Evolutionary conservation across 1,140 invertebrate genomes (phyloP).

Genomic region (Copidosoma floridanum): DNA sequence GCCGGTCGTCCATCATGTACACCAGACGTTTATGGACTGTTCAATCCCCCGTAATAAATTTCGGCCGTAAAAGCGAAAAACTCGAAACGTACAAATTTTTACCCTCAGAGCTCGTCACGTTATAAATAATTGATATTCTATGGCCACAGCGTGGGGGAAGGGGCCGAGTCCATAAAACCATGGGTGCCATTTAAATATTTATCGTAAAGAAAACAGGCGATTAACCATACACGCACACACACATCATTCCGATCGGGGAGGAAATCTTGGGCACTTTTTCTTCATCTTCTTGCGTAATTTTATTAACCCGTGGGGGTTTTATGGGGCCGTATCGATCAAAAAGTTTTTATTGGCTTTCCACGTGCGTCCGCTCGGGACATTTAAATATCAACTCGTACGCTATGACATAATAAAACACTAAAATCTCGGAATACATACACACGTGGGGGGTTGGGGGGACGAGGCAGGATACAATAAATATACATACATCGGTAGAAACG

Average conservation of each 20-base stretch:
- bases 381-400: no score
- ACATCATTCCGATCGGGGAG: no score
- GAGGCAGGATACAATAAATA: no score
- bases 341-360: neutral
- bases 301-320: slow-evolving; percentile 1
- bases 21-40: slow-evolving; percentile 24
- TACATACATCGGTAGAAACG: no score
- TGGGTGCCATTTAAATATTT: slow-evolving; percentile 24
- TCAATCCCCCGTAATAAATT: slow-evolving; percentile 26
- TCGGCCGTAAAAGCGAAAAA: slow-evolving; percentile 8
- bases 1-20: slow-evolving; percentile 14
- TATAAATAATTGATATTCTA: slow-evolving; percentile 27
- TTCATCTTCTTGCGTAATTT: no score
- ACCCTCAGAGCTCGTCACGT: slow-evolving; percentile 6
- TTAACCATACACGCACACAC: no score
- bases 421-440: no score
- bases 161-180: slow-evolving; percentile 11
- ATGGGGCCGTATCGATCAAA: neutral
- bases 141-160: neutral
- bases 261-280: neutral
- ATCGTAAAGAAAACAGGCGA: neutral
- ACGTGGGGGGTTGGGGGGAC: no score
- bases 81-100: slow-evolving; percentile 20
- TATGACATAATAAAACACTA: no score
- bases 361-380: no score